These are phyloP conservation scores for Oreochromis niloticus DNA, from an alignment of 2,113 vertebrate genomes.

Conservation along the genomic window DNA sequence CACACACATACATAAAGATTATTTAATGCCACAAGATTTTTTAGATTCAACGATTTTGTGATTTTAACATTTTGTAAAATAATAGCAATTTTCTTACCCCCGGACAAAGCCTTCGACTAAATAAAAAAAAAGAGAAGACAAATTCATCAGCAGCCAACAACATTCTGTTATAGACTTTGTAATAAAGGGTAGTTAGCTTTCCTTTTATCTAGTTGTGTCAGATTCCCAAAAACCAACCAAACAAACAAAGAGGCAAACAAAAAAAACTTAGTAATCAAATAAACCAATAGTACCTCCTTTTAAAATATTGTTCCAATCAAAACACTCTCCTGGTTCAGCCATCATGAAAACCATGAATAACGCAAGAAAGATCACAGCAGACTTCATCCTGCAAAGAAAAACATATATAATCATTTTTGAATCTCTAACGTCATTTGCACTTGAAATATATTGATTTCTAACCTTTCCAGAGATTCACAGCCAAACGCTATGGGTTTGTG, in stretches of 20 bases:
- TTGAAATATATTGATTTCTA: neutral
- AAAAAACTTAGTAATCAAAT: too few relatives aligned
- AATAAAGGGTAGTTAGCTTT: too few relatives aligned
- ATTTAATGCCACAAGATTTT: neutral
- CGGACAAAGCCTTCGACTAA: neutral
- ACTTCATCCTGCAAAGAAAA: neutral
- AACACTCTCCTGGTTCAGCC: neutral
- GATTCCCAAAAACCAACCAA: too few relatives aligned
- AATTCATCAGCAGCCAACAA: neutral
- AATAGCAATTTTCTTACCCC: neutral
- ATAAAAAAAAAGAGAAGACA: neutral
- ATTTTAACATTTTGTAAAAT: neutral
- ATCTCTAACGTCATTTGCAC: neutral
- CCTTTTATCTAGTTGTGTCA: too few relatives aligned
- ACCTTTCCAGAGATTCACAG: neutral
- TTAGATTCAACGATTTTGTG: neutral
- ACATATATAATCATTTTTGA: neutral
- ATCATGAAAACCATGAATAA: neutral
- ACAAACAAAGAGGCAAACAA: too few relatives aligned
- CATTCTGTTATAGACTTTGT: too few relatives aligned
- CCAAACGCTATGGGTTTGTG: neutral
- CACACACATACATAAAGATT: neutral
- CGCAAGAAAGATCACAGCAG: neutral
- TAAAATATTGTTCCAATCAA: rapidly evolving
- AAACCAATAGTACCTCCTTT: too few relatives aligned